Percentiles rank a stretch among this genome's conserved stretches.
phyloP scores from a whole-genome alignment of 92 coral and sea anemone genomes.

The Micromussa lordhowensis region DNA sequence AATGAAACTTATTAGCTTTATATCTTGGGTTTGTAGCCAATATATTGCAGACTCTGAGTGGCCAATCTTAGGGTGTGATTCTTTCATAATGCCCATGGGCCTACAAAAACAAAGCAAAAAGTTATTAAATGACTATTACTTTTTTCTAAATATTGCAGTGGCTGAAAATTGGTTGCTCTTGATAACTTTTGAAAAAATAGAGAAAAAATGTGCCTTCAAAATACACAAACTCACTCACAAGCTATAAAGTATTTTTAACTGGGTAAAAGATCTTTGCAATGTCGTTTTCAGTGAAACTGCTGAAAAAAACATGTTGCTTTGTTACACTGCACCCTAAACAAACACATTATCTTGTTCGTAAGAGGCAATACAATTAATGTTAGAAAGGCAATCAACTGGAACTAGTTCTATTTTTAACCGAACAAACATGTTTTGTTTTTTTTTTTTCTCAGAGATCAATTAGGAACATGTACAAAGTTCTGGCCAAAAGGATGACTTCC shows the following conservation, averaged over 20 bases:
- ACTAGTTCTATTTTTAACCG: no score
- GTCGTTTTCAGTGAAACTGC: neutral
- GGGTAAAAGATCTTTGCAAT: neutral
- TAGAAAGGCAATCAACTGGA: neutral
- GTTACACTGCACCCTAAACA: neutral
- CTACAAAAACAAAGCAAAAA: no score
- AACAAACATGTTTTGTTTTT: no score
- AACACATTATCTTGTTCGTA: neutral
- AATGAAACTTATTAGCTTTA: no score
- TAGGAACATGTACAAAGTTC: no score
- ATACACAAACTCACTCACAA: neutral
- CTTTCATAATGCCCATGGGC: no score
- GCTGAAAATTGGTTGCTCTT: neutral
- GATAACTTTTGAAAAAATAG: neutral
- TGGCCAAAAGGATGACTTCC: no score
- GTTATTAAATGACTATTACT: neutral
- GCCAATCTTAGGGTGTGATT: no score
- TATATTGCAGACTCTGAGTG: no score
- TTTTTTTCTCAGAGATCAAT: no score
- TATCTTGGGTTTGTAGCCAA: no score
- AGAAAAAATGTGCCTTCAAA: neutral
- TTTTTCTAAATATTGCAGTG: neutral
- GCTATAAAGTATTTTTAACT: neutral
- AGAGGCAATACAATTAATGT: neutral
- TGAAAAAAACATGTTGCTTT: neutral